A percentile compares a stretch with the other conserved stretches of the same genome.
Conservation (phyloP, 2,113 vertebrate genomes). For the Brachirus orientalis region DNA sequence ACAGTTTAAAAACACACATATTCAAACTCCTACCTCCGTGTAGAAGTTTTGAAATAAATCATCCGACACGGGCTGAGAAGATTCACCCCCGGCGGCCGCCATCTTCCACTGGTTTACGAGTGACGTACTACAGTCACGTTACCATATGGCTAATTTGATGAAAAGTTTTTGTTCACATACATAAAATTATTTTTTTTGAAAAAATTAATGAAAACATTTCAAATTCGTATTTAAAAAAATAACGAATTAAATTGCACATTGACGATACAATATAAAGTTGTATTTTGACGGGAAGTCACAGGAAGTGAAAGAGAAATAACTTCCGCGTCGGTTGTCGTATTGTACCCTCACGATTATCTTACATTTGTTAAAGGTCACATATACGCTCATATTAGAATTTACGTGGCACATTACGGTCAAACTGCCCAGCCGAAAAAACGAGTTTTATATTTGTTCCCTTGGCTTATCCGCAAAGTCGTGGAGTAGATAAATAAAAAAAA, state of each 20-base stretch:
- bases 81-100: conserved; percentile 79
- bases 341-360: too few relatives aligned
- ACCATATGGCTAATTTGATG: background rate
- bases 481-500: too few relatives aligned
- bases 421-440: too few relatives aligned
- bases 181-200: too few relatives aligned
- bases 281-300: background rate
- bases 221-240: background rate
- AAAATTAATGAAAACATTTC: background rate
- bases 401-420: too few relatives aligned
- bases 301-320: background rate
- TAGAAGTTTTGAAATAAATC: conserved; percentile 83
- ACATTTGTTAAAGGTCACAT: background rate
- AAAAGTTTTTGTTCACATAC: too few relatives aligned
- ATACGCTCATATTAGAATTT: too few relatives aligned
- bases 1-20: rapidly evolving
- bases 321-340: background rate
- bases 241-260: background rate
- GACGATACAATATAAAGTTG: background rate
- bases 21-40: conserved; percentile 70
- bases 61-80: conserved; percentile 68
- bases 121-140: conserved; percentile 67
- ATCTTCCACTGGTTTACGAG: conserved; percentile 70
- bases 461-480: too few relatives aligned
- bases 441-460: too few relatives aligned